A percentile compares a stretch with the other conserved stretches of the same genome.
These are phyloP conservation scores for Balanococcus diminutus DNA, from an alignment of 2,888 invertebrate genomes.

Conservation along the genomic window DNA sequence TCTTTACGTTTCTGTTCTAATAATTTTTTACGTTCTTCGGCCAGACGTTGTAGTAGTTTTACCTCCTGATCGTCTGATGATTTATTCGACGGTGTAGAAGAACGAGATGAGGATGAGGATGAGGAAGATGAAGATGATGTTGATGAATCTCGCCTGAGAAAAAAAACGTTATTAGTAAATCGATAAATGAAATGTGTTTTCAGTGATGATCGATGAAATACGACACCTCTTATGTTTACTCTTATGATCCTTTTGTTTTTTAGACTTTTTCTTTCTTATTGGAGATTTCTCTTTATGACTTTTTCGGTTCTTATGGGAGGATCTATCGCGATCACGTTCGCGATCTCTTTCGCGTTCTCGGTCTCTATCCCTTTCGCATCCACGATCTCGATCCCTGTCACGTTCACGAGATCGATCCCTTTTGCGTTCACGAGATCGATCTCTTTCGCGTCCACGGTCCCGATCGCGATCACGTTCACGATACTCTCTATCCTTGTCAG, in stretches of 20 bases:
- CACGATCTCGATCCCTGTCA: too few species aligned
- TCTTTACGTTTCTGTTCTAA: constrained; percentile 71
- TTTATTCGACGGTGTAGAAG: constrained; percentile 58
- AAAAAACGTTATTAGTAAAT: too few species aligned
- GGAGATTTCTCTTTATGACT: background rate
- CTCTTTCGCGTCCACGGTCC: background rate
- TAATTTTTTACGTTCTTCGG: constrained; percentile 72
- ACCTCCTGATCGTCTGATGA: constrained; percentile 67
- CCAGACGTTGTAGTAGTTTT: constrained; percentile 73
- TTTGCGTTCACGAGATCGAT: too few species aligned
- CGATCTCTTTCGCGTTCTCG: background rate
- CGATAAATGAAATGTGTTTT: background rate
- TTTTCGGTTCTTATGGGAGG: background rate
- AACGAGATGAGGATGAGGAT: constrained; percentile 57
- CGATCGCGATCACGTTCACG: background rate
- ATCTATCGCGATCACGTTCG: background rate
- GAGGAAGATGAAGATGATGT: constrained; percentile 56
- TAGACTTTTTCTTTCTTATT: background rate
- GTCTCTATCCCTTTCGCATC: background rate
- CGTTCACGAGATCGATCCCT: too few species aligned
- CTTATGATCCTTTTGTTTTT: background rate
- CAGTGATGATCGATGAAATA: background rate
- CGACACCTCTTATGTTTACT: constrained; percentile 24
- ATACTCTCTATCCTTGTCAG: background rate
- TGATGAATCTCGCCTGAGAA: background rate